phyloP scores from a whole-genome alignment of 2,113 vertebrate genomes.

The Rhea americana region DNA sequence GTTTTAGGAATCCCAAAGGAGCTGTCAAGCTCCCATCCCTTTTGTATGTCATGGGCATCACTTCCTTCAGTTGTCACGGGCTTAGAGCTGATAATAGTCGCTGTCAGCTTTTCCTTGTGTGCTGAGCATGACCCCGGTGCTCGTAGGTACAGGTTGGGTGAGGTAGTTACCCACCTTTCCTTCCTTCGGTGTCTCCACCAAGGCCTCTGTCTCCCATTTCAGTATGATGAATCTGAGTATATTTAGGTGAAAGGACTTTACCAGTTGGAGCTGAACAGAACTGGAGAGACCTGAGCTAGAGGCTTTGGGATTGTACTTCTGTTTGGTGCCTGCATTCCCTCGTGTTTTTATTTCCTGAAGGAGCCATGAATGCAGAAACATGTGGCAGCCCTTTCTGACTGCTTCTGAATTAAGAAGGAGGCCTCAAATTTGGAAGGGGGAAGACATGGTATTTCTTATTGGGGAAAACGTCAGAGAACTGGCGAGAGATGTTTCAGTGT shows the following conservation, averaged over 20 bases:
- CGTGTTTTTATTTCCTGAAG: neutral
- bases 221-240: neutral
- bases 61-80: neutral
- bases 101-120: neutral
- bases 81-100: neutral
- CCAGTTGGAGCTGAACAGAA: neutral
- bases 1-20: neutral
- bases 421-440: neutral
- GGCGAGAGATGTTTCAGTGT: neutral
- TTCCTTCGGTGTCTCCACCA: neutral
- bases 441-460: neutral
- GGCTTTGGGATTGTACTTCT: neutral
- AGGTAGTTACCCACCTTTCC: neutral
- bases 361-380: neutral
- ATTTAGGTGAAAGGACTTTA: neutral
- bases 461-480: neutral
- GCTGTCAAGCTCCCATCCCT: neutral
- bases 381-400: neutral
- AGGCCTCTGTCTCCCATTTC: neutral
- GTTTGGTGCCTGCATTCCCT: neutral
- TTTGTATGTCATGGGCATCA: neutral
- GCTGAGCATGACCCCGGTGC: neutral
- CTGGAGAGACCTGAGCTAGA: neutral
- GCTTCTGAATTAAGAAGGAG: neutral
- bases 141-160: accelerated